Evolutionary conservation across 2,888 invertebrate genomes (phyloP), one percentile per base, ranked within the genome.

Genomic region (Orchesella flavescens): DNA sequence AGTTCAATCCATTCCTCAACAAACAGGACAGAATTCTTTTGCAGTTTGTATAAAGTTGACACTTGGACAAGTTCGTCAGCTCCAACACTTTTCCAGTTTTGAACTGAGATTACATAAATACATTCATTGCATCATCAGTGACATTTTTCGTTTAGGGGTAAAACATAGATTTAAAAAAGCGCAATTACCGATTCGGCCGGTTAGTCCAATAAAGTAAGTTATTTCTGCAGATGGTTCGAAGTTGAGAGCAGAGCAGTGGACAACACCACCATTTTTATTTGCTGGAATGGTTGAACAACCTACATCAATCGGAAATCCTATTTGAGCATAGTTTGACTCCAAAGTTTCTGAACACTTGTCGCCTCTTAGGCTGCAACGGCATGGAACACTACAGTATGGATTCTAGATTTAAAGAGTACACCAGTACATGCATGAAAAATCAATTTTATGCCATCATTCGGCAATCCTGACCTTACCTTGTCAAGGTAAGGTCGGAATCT

Each of bases 261-360:
- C 78, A 46, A 82, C 76, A 21, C 86, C 86, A 0, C 85, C 86
- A 76, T 85, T 84, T 10, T 1, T 43, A 76, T 86, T 86, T 19
- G 61, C 61, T 1, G 24, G 10, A 19, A 84, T 63, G 17, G 73
- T 81, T 0, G 65, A 53, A 19, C 86, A 86, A n/a, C 78, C 72
- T 0, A 46, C 43, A 24, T 74, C 80, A 4, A 74, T 49, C n/a
- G 83, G 79, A 23, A 81, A 74, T n/a, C 75, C 72, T 17, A 74
- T 73, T 78, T 83, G 83, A 66, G 73, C 77, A 74, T 78, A 85
- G 21, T 83, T 75, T 43, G 73, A 75, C 61, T 66, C 49, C 13
- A 84, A 61, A 1, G 74, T 77, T 69, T 84, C 81, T 0, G 84
- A 75, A 74, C 86, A 86, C 17, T 46, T 61, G 23, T 83, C 69